Evolutionary conservation across 1,140 invertebrate genomes (phyloP), one percentile per base, ranked within the genome.

Genomic region (Calliopsis andreniformis): DNA sequence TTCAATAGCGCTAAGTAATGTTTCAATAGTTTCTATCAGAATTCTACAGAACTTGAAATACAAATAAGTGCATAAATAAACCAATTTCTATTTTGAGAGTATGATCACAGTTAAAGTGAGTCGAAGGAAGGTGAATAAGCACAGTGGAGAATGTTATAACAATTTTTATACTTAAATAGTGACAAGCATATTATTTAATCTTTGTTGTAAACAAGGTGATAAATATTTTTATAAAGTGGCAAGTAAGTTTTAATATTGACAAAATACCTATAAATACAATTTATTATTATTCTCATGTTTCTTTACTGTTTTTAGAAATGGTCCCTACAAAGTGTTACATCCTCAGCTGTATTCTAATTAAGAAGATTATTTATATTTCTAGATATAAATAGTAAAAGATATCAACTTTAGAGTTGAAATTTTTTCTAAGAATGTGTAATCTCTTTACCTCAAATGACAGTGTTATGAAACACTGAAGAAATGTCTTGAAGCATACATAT

Each of bases 361-460:
- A 8, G n/a, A 28, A 43, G 10, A 20, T 35, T 39, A 59, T 35
- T 23, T 70, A 61, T 14, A 25, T 25, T 61, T 47, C 4, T 8
- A 18, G 61, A 23, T n/a, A 47, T 25, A 7, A 14, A 61, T n/a
- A 16, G 1, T 47, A 23, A 47, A 12, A 47, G 25, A 2, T 30
- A 35, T 47, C 7, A 25, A n/a, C 14, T 59, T 7, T 1, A 23
- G 16, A 49, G 14, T 35, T 47, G 3, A 45, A 30, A 53, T 78
- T 14, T 68, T 58, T 76, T 61, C 66, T 80, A 58, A 43, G 16
- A 35, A 69, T 64, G 30, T 64, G 68, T 2, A n/a, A n/a, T n/a
- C n/a, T n/a, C 56, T 62, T 12, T 63, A 83, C 80, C 80, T 83
- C 82, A 83, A 83, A 83, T 83, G 82, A 83, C 80, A 84, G 76